Conservation (phyloP, 1,140 invertebrate species). For the Lepidotrigona ventralis region DNA sequence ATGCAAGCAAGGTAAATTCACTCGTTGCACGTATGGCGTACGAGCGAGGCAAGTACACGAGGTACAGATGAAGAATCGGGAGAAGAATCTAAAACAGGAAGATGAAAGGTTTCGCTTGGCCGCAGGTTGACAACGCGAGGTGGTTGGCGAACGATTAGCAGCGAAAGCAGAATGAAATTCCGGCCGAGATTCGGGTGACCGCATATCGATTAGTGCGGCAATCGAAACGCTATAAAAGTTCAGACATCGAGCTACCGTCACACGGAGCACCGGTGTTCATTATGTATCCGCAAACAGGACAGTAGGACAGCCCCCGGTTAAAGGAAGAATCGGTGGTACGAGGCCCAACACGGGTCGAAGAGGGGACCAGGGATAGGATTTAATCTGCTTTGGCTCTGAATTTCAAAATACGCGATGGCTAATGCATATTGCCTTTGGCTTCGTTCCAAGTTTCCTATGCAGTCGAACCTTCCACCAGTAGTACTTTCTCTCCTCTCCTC, state of each 20-base stretch:
- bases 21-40: background rate
- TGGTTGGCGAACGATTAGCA: background rate
- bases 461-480: slow-evolving; percentile 43
- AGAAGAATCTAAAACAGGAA: background rate
- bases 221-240: slow-evolving; percentile 61
- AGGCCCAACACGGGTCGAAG: slow-evolving; percentile 36
- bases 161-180: slow-evolving; percentile 3
- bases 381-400: slow-evolving; percentile 71
- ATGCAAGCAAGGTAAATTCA: too few relatives aligned
- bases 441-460: slow-evolving; percentile 66
- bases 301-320: slow-evolving; percentile 27
- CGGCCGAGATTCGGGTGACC: slow-evolving; percentile 38
- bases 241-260: slow-evolving; percentile 30
- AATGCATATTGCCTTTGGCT: slow-evolving; percentile 75
- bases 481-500: background rate
- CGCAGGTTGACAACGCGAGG: background rate
- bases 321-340: slow-evolving; percentile 22
- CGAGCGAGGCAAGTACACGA: background rate
- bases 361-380: slow-evolving; percentile 54
- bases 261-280: slow-evolving; percentile 59
- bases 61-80: background rate
- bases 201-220: slow-evolving; percentile 49
- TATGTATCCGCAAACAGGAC: slow-evolving; percentile 64
- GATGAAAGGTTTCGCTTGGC: slow-evolving; percentile 10
- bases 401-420: slow-evolving; percentile 72